phyloP scores from a whole-genome alignment of 2,888 invertebrate genomes.

The Chaitophorus viminalis region DNA sequence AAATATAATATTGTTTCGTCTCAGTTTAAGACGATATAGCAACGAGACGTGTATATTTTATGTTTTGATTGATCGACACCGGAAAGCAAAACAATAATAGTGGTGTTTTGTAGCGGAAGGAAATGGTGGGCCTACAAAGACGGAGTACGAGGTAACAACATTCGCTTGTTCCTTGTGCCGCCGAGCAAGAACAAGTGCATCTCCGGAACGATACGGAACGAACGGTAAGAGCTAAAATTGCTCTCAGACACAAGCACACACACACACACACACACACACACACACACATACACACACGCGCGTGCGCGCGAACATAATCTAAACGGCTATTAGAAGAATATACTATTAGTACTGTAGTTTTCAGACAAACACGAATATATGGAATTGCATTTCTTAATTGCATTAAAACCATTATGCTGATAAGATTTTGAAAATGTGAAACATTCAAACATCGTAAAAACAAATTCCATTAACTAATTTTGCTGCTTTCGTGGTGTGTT shows the following conservation, averaged over 20 bases:
- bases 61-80: constrained; percentile 27
- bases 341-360: constrained; percentile 13
- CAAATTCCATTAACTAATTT: constrained; percentile 48
- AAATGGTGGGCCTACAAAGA: not conserved
- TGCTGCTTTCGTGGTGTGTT: not conserved
- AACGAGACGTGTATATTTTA: not conserved
- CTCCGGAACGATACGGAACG: constrained; percentile 19
- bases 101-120: constrained; percentile 35
- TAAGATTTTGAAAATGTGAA: constrained; percentile 35
- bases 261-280: not conserved
- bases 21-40: not conserved
- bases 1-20: not conserved
- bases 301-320: no score
- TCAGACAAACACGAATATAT: constrained; percentile 27
- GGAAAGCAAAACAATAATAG: constrained; percentile 31
- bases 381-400: constrained; percentile 41
- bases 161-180: not conserved
- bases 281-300: not conserved
- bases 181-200: not conserved
- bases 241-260: no score
- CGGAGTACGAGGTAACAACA: not conserved
- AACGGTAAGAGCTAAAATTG: not conserved
- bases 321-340: constrained; percentile 19
- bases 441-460: constrained; percentile 37
- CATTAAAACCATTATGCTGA: constrained; percentile 49